Evolutionary conservation across 2,113 vertebrate species (phyloP).

Genomic region (Tychaedon coryphoeus): DNA sequence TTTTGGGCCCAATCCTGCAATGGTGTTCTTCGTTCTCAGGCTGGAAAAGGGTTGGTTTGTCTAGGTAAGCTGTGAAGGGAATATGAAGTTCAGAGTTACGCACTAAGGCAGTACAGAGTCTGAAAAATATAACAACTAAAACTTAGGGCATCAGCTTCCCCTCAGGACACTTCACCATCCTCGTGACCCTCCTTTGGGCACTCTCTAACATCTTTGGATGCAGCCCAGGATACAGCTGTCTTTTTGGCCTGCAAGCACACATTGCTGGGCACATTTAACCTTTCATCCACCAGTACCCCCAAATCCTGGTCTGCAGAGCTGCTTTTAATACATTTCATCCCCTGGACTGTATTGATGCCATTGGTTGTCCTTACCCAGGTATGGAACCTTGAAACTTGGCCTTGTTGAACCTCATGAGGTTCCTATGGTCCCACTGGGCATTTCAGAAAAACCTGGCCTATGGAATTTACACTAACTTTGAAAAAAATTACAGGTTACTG

Average conservation of each 20-base stretch:
- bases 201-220: not conserved
- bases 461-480: not conserved
- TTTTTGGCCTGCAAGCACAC: accelerated
- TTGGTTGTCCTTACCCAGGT: not conserved
- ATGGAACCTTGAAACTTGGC: not conserved
- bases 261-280: accelerated
- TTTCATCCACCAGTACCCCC: not conserved
- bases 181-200: accelerated
- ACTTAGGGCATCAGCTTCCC: not conserved
- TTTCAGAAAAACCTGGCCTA: not conserved
- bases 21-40: no score
- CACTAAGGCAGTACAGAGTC: no score
- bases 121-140: no score
- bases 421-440: not conserved
- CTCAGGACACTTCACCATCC: not conserved
- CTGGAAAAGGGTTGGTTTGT: no score
- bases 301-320: not conserved
- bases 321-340: not conserved
- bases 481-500: not conserved
- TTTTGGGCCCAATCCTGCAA: no score
- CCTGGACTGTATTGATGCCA: not conserved
- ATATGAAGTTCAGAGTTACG: no score
- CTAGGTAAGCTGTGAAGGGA: no score
- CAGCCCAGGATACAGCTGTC: not conserved
- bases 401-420: not conserved